phyloP scores from a whole-genome alignment of 2,888 invertebrate species.

The Trichogramma dendrolimi region DNA sequence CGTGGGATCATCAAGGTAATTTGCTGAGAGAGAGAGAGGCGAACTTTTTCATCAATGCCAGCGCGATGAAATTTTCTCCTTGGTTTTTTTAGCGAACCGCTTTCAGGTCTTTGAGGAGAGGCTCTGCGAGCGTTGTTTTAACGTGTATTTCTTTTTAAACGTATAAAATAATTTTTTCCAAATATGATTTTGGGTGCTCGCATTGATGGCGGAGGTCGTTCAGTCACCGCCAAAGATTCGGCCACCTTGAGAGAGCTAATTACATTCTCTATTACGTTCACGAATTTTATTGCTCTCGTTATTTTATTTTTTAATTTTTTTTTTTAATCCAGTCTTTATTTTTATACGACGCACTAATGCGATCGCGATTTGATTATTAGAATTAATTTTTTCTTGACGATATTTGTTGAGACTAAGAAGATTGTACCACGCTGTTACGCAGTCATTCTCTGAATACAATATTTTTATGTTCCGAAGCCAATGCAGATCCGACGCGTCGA shows the following conservation, averaged over 20 bases:
- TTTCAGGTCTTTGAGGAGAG: too few species aligned
- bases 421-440: too few species aligned
- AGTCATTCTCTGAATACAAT: too few species aligned
- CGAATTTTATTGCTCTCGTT: too few species aligned
- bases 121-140: not conserved
- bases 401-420: too few species aligned
- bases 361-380: too few species aligned
- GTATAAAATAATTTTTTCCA: not conserved
- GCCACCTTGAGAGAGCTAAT: conserved; percentile 46
- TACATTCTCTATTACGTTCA: not conserved
- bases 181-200: conserved; percentile 36
- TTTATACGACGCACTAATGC: too few species aligned
- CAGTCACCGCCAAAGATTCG: conserved; percentile 48
- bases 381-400: too few species aligned
- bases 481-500: too few species aligned
- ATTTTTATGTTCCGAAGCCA: too few species aligned
- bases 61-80: conserved; percentile 31
- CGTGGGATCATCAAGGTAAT: conserved; percentile 49
- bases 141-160: conserved; percentile 12
- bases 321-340: too few species aligned
- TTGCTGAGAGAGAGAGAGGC: conserved; percentile 49
- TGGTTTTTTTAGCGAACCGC: conserved; percentile 3
- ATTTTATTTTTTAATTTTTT: too few species aligned
- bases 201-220: conserved; percentile 51
- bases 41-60: conserved; percentile 50